Base-by-base conservation (phyloP, 2,888 invertebrate genomes). In the Electrophaes corylata region DNA sequence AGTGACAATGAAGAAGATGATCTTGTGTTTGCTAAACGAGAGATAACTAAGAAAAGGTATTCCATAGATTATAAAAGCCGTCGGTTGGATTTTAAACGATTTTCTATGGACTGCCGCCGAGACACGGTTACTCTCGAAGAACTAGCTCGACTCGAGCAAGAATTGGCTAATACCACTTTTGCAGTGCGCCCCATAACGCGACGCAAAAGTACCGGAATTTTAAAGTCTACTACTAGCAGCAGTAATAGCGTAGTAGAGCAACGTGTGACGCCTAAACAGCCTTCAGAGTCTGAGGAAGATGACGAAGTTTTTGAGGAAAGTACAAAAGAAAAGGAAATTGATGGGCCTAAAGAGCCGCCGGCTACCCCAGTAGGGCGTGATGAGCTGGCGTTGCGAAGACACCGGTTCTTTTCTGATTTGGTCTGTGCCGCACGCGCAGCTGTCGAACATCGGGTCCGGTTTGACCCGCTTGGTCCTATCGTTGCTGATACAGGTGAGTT, bases 361-460 rank as follows among this genome's bases (percentile, higher is more conserved):
- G 96, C 95, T 54, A 96, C 95, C 57, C 96, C 95, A 12, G 94
- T 96, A 43, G 96, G 96, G 52, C 93, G 95, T 57, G 96, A 96
- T 83, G 96, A 96, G 78, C 86, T 96, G 69, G 96, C 96, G 64
- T 83, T 96, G 70, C 93, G 95, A 63, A 92, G 96, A 56, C 96
- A 96, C 82, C 92, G 96, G 71, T 95, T 96, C 84, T 96, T 96
- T 85, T 95, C 96, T 51, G 96, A 96, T 77, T 92, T 96, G 59
- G 93, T 96, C 65, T 93, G 94, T 70, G 95, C 95, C 69, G 94
- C 95, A 41, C 94, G 94, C 75, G 94, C 94, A 68, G 94, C 95
- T 49, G 93, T 94, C 50, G 95, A 95, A 79, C 96, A 96, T 84
- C 94, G 94, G 71, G 95, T 96, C 69, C 93, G 95, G 62, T 95